These are phyloP conservation scores for Piliocolobus tephrosceles DNA, from an alignment of 2,113 vertebrate species.

Conservation along the genomic window DNA sequence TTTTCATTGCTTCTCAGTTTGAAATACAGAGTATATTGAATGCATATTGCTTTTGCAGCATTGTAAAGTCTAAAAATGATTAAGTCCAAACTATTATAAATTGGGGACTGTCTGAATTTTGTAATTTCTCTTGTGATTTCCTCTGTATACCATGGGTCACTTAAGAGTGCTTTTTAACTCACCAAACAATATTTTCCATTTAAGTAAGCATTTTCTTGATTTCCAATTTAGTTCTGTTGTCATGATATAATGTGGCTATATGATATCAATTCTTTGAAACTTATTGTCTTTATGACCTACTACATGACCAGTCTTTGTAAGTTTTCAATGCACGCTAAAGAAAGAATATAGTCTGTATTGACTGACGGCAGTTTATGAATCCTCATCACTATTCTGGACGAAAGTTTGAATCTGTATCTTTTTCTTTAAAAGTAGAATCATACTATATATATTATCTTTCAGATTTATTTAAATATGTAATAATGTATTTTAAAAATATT, in stretches of 20 bases:
- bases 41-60: background rate
- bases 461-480: background rate
- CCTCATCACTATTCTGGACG: background rate
- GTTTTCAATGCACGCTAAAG: background rate
- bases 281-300: background rate
- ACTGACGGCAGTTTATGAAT: background rate
- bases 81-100: background rate
- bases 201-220: conserved; percentile 23
- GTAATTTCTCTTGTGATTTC: conserved; percentile 39
- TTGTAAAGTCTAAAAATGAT: background rate
- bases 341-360: background rate
- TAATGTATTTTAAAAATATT: background rate
- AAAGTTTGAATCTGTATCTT: background rate
- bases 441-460: background rate
- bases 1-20: conserved; percentile 29
- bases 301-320: background rate
- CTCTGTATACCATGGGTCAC: background rate
- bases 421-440: background rate
- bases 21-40: background rate
- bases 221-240: conserved; percentile 38
- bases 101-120: background rate
- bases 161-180: conserved; percentile 29
- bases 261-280: conserved; percentile 30
- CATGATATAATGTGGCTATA: background rate
- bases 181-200: background rate